Percentiles rank a stretch among this genome's conserved stretches.
These are phyloP conservation scores for Drosophila quinaria DNA, from an alignment of 2,888 invertebrate species.

Conservation along the genomic window DNA sequence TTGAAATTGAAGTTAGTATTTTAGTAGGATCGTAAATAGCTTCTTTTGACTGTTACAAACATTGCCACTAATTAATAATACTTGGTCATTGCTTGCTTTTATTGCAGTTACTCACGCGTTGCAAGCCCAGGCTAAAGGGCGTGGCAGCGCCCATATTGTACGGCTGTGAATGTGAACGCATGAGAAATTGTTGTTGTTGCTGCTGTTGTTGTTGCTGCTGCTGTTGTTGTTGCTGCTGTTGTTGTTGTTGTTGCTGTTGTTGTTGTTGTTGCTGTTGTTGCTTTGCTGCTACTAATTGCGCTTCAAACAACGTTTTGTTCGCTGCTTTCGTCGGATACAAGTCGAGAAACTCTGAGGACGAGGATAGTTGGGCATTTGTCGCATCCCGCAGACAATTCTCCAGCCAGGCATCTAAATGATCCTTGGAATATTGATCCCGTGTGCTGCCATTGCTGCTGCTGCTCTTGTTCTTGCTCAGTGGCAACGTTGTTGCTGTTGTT, in stretches of 20 bases:
- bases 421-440: conserved; percentile 77
- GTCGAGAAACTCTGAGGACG: conserved; percentile 85
- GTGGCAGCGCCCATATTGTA: conserved; percentile 64
- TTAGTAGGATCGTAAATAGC: not conserved
- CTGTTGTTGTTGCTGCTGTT: conserved; percentile 46
- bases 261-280: conserved; percentile 60
- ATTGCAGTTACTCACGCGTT: conserved; percentile 79
- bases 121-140: conserved; percentile 84
- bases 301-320: conserved; percentile 49
- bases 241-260: conserved; percentile 54
- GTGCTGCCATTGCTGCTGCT: conserved; percentile 55
- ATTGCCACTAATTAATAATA: not conserved
- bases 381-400: conserved; percentile 85
- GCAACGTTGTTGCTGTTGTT: conserved; percentile 21
- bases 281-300: conserved; percentile 56
- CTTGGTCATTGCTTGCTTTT: conserved; percentile 15
- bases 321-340: conserved; percentile 81
- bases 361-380: conserved; percentile 83
- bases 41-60: not conserved
- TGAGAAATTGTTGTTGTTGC: conserved; percentile 75
- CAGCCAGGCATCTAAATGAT: conserved; percentile 85
- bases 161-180: conserved; percentile 71
- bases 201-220: conserved; percentile 54
- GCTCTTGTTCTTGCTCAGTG: conserved; percentile 39
- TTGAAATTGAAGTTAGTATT: no score